Conservation (phyloP, 1,140 invertebrate genomes). For the Adoxophyes honmai region DNA sequence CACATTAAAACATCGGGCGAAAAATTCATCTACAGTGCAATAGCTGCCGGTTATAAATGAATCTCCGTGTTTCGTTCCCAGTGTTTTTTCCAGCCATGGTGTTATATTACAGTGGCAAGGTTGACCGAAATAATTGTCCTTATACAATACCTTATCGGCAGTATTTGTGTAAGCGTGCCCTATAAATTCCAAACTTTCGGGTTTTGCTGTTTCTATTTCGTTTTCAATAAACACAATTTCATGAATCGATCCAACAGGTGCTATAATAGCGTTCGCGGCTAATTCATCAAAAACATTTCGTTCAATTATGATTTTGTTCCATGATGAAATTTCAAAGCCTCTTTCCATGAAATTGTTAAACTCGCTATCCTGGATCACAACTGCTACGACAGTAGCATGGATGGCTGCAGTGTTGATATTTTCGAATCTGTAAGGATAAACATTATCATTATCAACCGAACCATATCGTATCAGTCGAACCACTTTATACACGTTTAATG, state of each 20-base stretch:
- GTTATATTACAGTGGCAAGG: conserved; percentile 81
- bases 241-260: conserved; percentile 55
- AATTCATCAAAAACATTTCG: conserved; percentile 81
- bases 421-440: conserved; percentile 77
- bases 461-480: no score
- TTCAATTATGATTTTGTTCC: conserved; percentile 81
- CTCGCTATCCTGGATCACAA: conserved; percentile 79
- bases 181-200: conserved; percentile 78
- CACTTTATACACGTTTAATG: no score
- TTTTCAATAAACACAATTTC: conserved; percentile 81
- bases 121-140: conserved; percentile 80
- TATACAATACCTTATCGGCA: conserved; percentile 72
- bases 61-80: conserved; percentile 58
- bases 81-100: conserved; percentile 75
- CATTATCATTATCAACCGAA: no score
- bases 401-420: conserved; percentile 80
- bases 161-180: conserved; percentile 68
- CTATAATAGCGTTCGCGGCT: conserved; percentile 76
- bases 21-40: conserved; percentile 79
- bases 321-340: conserved; percentile 79
- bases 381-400: conserved; percentile 79
- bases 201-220: conserved; percentile 75
- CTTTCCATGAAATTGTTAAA: conserved; percentile 77
- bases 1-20: conserved; percentile 81
- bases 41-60: conserved; percentile 78